phyloP scores from a whole-genome alignment of 2,888 invertebrate species.

The Luffia ferchaultella region DNA sequence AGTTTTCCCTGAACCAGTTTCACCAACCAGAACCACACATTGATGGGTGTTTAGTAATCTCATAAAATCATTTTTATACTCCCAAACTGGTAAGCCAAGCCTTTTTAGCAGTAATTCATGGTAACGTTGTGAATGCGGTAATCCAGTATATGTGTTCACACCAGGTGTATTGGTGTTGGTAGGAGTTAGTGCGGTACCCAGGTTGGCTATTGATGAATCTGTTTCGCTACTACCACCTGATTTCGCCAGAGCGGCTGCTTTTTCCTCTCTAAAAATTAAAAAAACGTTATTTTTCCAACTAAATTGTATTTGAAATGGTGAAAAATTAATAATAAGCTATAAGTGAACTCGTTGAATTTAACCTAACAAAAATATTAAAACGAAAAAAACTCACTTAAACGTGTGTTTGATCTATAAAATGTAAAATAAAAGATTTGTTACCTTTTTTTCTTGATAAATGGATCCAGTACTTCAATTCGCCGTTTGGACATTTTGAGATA shows the following conservation, averaged over 20 bases:
- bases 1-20: constrained; percentile 99
- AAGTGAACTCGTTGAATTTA: no score
- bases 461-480: constrained; percentile 86
- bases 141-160: constrained; percentile 81
- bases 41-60: constrained; percentile 92
- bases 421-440: no score
- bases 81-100: constrained; percentile 94
- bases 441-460: constrained; percentile 81
- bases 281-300: constrained; percentile 8
- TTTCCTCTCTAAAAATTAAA: constrained; percentile 60
- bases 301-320: constrained; percentile 13
- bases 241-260: constrained; percentile 52
- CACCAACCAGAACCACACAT: constrained; percentile 95
- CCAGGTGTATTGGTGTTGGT: constrained; percentile 56
- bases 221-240: constrained; percentile 35
- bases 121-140: constrained; percentile 89
- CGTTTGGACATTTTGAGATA: constrained; percentile 76
- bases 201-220: constrained; percentile 21
- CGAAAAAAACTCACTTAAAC: no score
- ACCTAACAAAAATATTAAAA: no score
- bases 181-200: constrained; percentile 28
- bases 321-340: no score
- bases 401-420: no score
- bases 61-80: constrained; percentile 97
- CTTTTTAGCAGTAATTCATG: constrained; percentile 90